These are phyloP conservation scores for Erebia ligea DNA, from an alignment of 2,888 invertebrate species.

Conservation along the genomic window DNA sequence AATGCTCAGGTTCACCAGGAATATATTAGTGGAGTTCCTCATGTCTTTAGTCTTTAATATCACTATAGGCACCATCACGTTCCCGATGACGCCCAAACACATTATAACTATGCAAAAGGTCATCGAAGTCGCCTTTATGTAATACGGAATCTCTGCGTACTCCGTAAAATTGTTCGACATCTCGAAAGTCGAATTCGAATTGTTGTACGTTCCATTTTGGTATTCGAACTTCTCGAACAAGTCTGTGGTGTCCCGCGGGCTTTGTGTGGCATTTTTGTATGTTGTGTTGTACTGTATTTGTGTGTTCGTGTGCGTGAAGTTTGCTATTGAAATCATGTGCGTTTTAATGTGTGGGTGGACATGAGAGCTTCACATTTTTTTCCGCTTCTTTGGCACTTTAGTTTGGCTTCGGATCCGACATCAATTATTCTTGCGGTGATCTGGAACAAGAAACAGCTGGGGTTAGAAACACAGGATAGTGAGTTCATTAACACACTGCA, in stretches of 20 bases:
- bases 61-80: slow-evolving; percentile 96
- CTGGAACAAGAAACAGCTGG: slow-evolving; percentile 39
- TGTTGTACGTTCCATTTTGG: slow-evolving; percentile 52
- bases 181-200: slow-evolving; percentile 54
- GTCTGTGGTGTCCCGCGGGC: slow-evolving; percentile 44
- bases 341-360: slow-evolving; percentile 44
- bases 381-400: slow-evolving; percentile 32
- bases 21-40: slow-evolving; percentile 97
- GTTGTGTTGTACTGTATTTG: slow-evolving; percentile 52
- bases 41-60: slow-evolving; percentile 96
- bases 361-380: slow-evolving; percentile 62
- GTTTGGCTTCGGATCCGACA: slow-evolving; percentile 28
- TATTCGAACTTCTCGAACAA: slow-evolving; percentile 46
- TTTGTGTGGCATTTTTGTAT: slow-evolving; percentile 56
- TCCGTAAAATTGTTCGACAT: slow-evolving; percentile 67
- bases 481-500: neutral
- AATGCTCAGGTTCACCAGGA: slow-evolving; percentile 95
- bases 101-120: slow-evolving; percentile 94
- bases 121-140: slow-evolving; percentile 94
- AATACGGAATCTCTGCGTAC: slow-evolving; percentile 88
- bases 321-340: slow-evolving; percentile 78
- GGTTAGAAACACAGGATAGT: neutral
- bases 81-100: slow-evolving; percentile 95
- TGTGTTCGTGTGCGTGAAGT: slow-evolving; percentile 64
- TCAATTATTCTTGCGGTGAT: slow-evolving; percentile 21